Conservation (phyloP, 2,888 invertebrate genomes). For the Acanthopleura granulata region DNA sequence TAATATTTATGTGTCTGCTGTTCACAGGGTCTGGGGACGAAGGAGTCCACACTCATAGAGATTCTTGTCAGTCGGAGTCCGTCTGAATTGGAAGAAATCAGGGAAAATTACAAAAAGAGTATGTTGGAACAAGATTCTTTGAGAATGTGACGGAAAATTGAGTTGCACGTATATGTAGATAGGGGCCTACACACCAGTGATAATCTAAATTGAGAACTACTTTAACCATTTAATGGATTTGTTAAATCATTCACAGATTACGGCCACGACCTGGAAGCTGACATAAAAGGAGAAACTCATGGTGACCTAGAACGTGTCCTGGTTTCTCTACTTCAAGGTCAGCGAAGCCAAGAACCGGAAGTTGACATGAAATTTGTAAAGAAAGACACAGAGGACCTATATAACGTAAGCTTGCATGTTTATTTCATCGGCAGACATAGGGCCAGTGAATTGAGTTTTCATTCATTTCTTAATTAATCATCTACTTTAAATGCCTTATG, state of each 20-base stretch:
- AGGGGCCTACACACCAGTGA: too few relatives aligned
- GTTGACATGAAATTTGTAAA: constrained; percentile 39
- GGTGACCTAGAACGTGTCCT: constrained; percentile 49
- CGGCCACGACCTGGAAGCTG: constrained; percentile 41
- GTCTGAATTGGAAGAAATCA: constrained; percentile 37
- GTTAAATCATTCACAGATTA: constrained; percentile 20
- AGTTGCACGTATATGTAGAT: too few relatives aligned
- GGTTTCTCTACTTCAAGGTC: constrained; percentile 40
- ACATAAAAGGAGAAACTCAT: constrained; percentile 41
- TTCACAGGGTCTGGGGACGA: constrained; percentile 43
- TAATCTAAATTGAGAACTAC: too few relatives aligned
- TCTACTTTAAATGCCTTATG: too few relatives aligned
- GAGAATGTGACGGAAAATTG: background rate
- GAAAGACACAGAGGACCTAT: constrained; percentile 44
- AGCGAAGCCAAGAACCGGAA: constrained; percentile 61
- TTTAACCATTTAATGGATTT: background rate
- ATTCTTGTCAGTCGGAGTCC: constrained; percentile 42
- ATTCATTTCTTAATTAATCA: too few relatives aligned
- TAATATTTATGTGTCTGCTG: too few relatives aligned
- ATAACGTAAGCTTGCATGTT: constrained; percentile 29
- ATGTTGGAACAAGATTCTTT: constrained; percentile 16
- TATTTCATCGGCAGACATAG: too few relatives aligned
- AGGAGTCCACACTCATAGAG: constrained; percentile 43
- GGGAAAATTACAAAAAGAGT: constrained; percentile 41
- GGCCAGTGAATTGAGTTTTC: too few relatives aligned